These are phyloP conservation scores for Campaea margaritaria DNA, from an alignment of 2,888 invertebrate species.

Conservation along the genomic window DNA sequence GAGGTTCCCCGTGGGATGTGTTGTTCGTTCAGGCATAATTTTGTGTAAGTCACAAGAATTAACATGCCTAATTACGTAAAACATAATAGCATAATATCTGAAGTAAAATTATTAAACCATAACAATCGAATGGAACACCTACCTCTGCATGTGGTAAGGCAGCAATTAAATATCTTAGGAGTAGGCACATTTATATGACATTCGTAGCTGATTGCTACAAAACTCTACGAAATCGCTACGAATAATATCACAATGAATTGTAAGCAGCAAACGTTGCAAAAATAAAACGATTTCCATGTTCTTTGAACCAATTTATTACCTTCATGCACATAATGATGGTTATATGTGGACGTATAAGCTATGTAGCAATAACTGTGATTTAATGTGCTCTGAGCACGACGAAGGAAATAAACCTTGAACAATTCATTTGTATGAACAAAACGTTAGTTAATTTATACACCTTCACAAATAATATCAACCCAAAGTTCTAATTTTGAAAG, in stretches of 20 bases:
- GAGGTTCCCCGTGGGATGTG: constrained; percentile 27
- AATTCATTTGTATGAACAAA: constrained; percentile 26
- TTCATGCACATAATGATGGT: not conserved
- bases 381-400: constrained; percentile 28
- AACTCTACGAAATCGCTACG: constrained; percentile 26
- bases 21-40: constrained; percentile 12
- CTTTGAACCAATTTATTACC: constrained; percentile 11
- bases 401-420: constrained; percentile 30
- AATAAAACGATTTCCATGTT: not conserved
- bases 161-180: too few species aligned
- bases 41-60: not conserved
- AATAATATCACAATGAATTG: constrained; percentile 1
- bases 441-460: constrained; percentile 22
- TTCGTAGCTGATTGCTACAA: constrained; percentile 23
- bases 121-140: too few species aligned
- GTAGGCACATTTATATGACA: too few species aligned
- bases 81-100: too few species aligned
- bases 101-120: too few species aligned
- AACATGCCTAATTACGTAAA: not conserved
- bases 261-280: not conserved
- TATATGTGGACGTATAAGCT: not conserved
- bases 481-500: constrained; percentile 4
- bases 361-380: constrained; percentile 32
- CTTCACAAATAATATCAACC: constrained; percentile 8
- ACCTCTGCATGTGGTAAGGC: too few species aligned